These are phyloP conservation scores for Physeter macrocephalus DNA, from an alignment of 2,113 vertebrate species.

Conservation along the genomic window DNA sequence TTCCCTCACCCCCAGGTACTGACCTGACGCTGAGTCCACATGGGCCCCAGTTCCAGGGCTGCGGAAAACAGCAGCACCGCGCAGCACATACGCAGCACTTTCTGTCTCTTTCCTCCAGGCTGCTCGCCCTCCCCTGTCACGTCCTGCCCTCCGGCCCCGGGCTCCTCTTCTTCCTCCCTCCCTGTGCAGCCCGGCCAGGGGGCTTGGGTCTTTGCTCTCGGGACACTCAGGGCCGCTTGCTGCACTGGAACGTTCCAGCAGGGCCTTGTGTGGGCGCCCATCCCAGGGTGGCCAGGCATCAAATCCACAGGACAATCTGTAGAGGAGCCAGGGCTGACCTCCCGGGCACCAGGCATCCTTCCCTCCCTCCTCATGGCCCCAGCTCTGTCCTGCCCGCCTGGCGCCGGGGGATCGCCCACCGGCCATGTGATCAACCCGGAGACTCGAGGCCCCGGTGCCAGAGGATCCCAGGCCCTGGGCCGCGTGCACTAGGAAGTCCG, in stretches of 20 bases:
- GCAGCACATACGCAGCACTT: fast-evolving
- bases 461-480: too few species aligned
- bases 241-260: not conserved
- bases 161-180: not conserved
- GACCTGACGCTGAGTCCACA: fast-evolving
- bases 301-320: not conserved
- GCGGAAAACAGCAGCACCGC: fast-evolving
- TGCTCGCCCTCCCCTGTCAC: fast-evolving
- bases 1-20: too few species aligned
- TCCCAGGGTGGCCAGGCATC: fast-evolving
- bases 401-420: too few species aligned
- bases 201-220: not conserved
- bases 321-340: not conserved
- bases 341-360: too few species aligned
- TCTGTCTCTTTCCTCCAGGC: not conserved
- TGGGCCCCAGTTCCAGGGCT: fast-evolving
- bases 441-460: too few species aligned
- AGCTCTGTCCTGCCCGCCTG: too few species aligned
- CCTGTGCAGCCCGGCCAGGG: not conserved
- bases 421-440: too few species aligned
- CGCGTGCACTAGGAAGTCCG: too few species aligned
- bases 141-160: not conserved
- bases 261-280: not conserved
- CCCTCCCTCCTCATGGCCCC: too few species aligned
- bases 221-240: not conserved